Evolutionary conservation across 92 coral and sea anemone species (phyloP).

Genomic region (Siderastrea radians): DNA sequence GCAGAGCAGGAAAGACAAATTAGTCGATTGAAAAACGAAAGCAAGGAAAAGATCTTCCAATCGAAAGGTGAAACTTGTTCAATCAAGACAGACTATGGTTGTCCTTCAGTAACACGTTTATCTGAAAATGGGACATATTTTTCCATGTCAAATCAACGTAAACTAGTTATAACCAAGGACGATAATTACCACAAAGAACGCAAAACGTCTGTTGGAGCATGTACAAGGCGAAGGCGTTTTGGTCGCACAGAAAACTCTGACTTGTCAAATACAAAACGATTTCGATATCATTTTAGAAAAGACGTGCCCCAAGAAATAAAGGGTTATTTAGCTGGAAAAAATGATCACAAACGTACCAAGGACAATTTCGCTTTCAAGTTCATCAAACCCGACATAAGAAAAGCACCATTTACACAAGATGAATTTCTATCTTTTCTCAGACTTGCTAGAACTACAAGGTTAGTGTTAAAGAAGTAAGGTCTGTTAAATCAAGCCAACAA

Average conservation of each 20-base stretch:
- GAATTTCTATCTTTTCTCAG: conserved; percentile 30
- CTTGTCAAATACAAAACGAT: conserved; percentile 8
- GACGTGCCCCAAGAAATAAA: not conserved
- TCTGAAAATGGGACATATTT: not conserved
- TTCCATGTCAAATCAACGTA: not conserved
- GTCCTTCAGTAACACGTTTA: not conserved
- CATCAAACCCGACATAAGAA: not conserved
- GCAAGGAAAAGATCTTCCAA: not conserved
- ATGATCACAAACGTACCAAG: not conserved
- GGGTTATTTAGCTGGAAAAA: not conserved
- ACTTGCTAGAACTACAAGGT: conserved; percentile 9
- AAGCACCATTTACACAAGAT: conserved; percentile 12
- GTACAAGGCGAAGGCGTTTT: not conserved
- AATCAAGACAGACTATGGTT: not conserved
- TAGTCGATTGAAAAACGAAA: conserved; percentile 12
- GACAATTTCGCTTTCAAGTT: not conserved
- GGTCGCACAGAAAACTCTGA: not conserved
- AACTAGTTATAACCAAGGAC: not conserved
- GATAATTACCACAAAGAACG: not conserved
- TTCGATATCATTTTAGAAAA: conserved; percentile 25
- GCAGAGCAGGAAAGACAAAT: conserved; percentile 31
- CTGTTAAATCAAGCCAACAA: not conserved
- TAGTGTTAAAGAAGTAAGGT: not conserved
- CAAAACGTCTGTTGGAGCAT: not conserved
- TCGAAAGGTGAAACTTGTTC: not conserved